Conservation (phyloP, 2,888 invertebrate species). For the Oscheius sp. region DNA sequence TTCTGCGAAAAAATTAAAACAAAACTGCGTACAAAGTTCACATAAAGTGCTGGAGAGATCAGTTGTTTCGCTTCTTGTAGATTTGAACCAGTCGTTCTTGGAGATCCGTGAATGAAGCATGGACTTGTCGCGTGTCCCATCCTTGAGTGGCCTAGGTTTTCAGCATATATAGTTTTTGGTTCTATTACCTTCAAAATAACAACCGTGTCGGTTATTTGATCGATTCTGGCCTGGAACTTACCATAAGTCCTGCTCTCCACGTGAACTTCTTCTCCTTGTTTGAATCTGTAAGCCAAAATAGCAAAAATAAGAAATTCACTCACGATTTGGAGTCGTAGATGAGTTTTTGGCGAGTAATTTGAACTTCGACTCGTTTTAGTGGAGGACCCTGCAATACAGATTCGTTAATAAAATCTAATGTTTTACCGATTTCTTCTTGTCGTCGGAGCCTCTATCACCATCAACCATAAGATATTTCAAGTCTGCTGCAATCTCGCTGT, state of each 20-base stretch:
- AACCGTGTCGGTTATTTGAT: conserved; percentile 42
- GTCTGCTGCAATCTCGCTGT: conserved; percentile 35
- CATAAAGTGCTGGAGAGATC: no score
- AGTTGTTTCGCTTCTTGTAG: conserved; percentile 32
- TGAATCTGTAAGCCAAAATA: conserved; percentile 25
- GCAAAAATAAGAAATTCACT: neutral
- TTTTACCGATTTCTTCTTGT: no score
- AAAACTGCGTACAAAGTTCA: no score
- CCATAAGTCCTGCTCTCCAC: conserved; percentile 43
- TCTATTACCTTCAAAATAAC: conserved; percentile 41
- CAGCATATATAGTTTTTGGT: neutral
- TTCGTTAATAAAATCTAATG: no score
- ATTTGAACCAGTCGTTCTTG: conserved; percentile 45
- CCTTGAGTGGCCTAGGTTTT: conserved; percentile 35
- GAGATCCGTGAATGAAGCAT: conserved; percentile 48
- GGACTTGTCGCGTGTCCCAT: conserved; percentile 52
- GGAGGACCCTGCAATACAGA: no score
- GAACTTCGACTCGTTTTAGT: neutral
- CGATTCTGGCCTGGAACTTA: conserved; percentile 44
- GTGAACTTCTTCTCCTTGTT: conserved; percentile 50
- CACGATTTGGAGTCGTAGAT: conserved; percentile 26
- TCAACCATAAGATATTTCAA: neutral
- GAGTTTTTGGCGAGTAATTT: conserved; percentile 11
- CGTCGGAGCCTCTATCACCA: no score
- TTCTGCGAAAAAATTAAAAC: no score